Conservation (phyloP, 2,113 vertebrate species). For the Tilapia sparmanii region DNA sequence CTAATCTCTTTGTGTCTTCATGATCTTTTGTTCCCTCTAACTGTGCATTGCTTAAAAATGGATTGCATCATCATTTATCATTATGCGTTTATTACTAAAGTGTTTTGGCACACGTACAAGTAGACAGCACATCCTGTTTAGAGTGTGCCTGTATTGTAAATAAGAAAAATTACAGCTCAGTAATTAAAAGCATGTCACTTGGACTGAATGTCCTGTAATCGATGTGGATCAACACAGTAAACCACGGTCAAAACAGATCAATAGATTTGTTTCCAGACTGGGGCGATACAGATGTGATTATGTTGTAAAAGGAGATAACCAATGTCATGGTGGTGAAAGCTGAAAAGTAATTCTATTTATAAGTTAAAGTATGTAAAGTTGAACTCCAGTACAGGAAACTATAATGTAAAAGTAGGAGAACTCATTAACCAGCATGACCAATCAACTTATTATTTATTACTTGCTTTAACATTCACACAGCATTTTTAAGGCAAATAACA, state of each 20-base stretch:
- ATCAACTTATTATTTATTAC: neutral
- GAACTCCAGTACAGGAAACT: neutral
- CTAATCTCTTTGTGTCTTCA: too few relatives aligned
- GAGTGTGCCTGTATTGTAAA: neutral
- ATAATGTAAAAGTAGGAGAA: neutral
- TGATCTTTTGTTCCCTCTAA: rapidly evolving
- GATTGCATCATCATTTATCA: neutral
- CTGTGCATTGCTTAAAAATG: neutral
- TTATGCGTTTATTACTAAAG: neutral
- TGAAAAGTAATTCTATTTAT: neutral
- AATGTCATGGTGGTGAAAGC: neutral
- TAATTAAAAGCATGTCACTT: neutral
- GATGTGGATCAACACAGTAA: neutral
- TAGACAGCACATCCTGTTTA: neutral
- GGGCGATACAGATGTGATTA: neutral
- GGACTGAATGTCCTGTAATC: neutral
- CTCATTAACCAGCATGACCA: neutral
- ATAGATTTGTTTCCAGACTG: neutral
- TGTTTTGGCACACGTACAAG: neutral
- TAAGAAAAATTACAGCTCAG: neutral
- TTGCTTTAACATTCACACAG: neutral
- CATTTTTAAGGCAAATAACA: neutral
- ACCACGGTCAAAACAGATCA: neutral
- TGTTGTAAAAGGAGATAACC: neutral
- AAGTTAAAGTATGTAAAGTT: neutral